Percentiles rank a stretch among this genome's conserved stretches.
Evolutionary conservation across 2,888 invertebrate genomes (phyloP).

Genomic region (Notodonta ziczac): DNA sequence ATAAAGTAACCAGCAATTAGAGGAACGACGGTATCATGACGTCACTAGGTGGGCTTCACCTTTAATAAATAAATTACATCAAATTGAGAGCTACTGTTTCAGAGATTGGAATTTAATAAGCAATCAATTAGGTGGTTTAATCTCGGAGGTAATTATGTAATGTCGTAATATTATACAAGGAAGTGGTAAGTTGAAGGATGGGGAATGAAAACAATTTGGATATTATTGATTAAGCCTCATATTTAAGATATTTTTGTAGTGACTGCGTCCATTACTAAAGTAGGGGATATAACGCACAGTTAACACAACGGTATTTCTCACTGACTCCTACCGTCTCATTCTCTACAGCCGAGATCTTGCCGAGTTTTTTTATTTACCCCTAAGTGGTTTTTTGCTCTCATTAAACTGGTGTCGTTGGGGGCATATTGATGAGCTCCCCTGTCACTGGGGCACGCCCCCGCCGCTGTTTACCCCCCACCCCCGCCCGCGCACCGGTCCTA

Average conservation of each 20-base stretch:
- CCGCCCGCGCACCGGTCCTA: neutral
- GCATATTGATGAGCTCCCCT: conserved; percentile 1
- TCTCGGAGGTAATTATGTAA: neutral
- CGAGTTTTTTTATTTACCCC: neutral
- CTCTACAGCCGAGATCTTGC: neutral
- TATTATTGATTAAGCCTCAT: no score
- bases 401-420: neutral
- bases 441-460: conserved; percentile 1
- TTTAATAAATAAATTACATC: neutral
- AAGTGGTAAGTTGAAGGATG: neutral
- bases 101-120: neutral
- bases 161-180: neutral
- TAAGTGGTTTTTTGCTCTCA: conserved; percentile 3
- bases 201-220: neutral
- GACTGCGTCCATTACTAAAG: no score
- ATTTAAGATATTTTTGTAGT: no score
- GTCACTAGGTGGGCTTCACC: neutral
- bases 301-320: neutral
- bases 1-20: no score
- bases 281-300: no score
- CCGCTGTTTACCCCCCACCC: neutral
- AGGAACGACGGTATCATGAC: neutral
- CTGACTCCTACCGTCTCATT: neutral
- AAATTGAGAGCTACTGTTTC: neutral
- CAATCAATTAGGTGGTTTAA: neutral